Evolutionary conservation across 2,888 invertebrate species (phyloP), one percentile per base, ranked within the genome.

Genomic region (Amblyteles armatorius): DNA sequence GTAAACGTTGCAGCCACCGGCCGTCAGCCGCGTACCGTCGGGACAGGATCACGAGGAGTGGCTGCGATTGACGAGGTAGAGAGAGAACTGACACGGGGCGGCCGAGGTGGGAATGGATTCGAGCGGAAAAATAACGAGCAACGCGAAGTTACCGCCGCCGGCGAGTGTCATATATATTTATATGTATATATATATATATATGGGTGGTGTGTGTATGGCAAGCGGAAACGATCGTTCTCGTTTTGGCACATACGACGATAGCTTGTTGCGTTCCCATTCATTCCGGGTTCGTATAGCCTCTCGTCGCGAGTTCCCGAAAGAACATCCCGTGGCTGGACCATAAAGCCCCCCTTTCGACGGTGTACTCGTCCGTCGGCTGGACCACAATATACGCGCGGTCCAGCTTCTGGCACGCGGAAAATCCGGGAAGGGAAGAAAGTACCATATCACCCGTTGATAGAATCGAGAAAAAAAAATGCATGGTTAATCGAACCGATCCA

Each of bases 201-300:
- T 57, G 26, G 11, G 11, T 57, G 22, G 57, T 26, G 26, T 57
- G 22, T 57, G 57, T 57, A 22, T 22, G 26, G 26, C 19, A 26
- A 57, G 26, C 57, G 26, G 65, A 22, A 77, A 77, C 67, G 77
- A 77, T 67, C 67, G 69, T 86, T 87, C 87, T 88, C 90, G 89
- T 90, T 91, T 91, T 92, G 90, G 91, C 91, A 90, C 89, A 91
- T 91, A 90, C 90, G 88, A 78, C 88, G 86, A 84, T 88, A 91
- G 92, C 92, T 92, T 91, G 91, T 91, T 92, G 92, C 92, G 89
- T 92, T 88, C 85, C 88, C 72, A 88, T 85, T 83, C 87, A 90
- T 88, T 74, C 52, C 19, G 13, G 13, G 9, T 36, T 22, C 52
- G 67, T 78, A 22, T 79, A 19, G 33, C 63, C 11, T 67, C 40